Evolutionary conservation across 2,888 invertebrate genomes (phyloP), one percentile per base, ranked within the genome.

Genomic region (Tromatobia lineatoria): DNA sequence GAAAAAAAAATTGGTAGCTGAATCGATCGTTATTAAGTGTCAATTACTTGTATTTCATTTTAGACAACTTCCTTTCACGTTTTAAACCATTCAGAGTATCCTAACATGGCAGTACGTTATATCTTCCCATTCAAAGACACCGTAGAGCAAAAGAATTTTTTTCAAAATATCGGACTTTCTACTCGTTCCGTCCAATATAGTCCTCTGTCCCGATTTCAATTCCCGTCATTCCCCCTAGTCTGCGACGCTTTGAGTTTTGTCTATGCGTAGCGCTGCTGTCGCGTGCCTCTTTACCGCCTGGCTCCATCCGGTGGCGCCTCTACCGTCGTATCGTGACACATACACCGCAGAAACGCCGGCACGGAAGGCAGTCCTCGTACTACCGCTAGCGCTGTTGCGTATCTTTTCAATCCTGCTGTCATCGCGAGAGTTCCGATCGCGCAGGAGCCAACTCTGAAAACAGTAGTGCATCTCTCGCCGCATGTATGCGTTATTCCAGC

Each of bases 291-390:
- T n/a, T 4, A 18, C n/a, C 8, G 38, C 38, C 10, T 7, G 18
- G 7, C 50, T 50, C 59, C 18, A 29, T 13, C 25, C 29, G 59
- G 59, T 59, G 59, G 59, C 59, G 59, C 59, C 29, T n/a, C 29
- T n/a, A 29, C 3, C 57, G 57, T 23, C 23, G 23, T 1, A 7
- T 78, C 77, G 57, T 67, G 82, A 71, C 47, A 78, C 67, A 77
- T 67, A 75, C 52, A 50, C 25, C 61, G 76, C 67, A 61, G 69
- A 76, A 59, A 71, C 75, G 82, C 82, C 85, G 82, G 85, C 78
- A 75, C 82, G 83, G 67, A 73, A 82, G 82, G 76, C 69, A 80
- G 66, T 85, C 74, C 7, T 52, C 50, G 69, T 45, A 57, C 47
- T 50, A 34, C 64, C 52, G 61, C 29, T 45, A n/a, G 61, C 61